These are phyloP conservation scores for Anser cygnoides DNA, from an alignment of 2,113 vertebrate species.

Conservation along the genomic window DNA sequence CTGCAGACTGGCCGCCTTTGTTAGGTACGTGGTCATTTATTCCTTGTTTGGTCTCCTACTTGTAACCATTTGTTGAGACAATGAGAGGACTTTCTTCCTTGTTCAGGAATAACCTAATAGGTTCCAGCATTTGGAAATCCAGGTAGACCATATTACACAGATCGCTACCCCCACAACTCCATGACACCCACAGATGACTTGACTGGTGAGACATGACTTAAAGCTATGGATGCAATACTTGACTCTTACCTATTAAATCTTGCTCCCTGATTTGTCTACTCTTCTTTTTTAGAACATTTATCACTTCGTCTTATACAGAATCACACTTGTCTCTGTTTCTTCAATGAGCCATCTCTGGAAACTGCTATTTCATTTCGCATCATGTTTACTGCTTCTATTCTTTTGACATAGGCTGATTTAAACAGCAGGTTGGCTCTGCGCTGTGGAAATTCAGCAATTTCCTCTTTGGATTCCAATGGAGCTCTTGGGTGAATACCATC, in stretches of 20 bases:
- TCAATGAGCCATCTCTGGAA: not conserved
- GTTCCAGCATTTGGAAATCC: not conserved
- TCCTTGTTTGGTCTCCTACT: not conserved
- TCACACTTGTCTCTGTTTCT: not conserved
- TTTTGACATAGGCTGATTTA: not conserved
- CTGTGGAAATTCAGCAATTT: not conserved
- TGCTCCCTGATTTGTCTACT: not conserved
- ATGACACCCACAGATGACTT: not conserved
- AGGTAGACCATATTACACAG: not conserved
- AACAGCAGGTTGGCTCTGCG: conserved; percentile 21
- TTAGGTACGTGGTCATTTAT: not conserved
- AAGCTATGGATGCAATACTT: not conserved
- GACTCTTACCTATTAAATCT: not conserved
- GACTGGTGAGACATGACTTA: not conserved
- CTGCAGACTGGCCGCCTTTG: not conserved
- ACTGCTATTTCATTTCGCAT: not conserved
- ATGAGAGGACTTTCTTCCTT: not conserved
- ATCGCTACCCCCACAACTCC: not conserved
- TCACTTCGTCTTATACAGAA: not conserved
- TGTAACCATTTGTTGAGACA: not conserved
- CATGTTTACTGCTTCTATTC: not conserved
- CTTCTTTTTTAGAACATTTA: not conserved
- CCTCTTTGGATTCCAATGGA: conserved; percentile 16
- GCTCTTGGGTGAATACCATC: conserved; percentile 1
- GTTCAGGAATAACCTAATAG: not conserved